Base-by-base conservation (phyloP, 2,888 invertebrate species). In the Sepiola atlantica region DNA sequence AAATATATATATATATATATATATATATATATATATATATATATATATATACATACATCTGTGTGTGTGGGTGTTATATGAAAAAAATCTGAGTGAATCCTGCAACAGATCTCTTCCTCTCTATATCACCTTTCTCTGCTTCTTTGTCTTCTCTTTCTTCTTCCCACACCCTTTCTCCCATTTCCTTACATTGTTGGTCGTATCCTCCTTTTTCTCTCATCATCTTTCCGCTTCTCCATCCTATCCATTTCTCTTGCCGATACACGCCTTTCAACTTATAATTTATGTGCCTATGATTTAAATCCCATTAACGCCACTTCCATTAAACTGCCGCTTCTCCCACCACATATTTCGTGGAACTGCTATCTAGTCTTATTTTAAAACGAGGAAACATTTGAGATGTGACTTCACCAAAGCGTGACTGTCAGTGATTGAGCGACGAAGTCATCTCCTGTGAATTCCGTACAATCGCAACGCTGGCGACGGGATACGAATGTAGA, bases 401-500 rank as follows among this genome's bases (percentile, higher is more conserved):
- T 77, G 77, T 0, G 16, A 16, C n/a, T 14, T n/a, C n/a, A 77
- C n/a, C 77, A 77, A 77, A 77, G 77, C 77, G 77, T 77, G 77
- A 77, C 77, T 77, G 77, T n/a, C 77, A 77, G 77, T 77, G 77
- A 77, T 77, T 77, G 77, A 77, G 77, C 32, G 77, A 77, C 77
- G 16, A 12, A n/a, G 14, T 77, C n/a, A n/a, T 77, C 32, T 10
- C 14, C 0, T 21, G n/a, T 77, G 16, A 77, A 14, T 77, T 77
- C 77, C 16, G n/a, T 77, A n/a, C 77, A 16, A n/a, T 32, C 3
- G 21, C n/a, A 16, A 77, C 16, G n/a, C 2, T n/a, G 77, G 32
- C n/a, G 61, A 61, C 61, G 24, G 45, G 45, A 45, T 45, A 24
- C 61, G 61, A 24, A 45, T 45, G 45, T 45, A 45, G 45, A 45